Conservation (phyloP, 2,113 vertebrate species). For the Peucedramus taeniatus region DNA sequence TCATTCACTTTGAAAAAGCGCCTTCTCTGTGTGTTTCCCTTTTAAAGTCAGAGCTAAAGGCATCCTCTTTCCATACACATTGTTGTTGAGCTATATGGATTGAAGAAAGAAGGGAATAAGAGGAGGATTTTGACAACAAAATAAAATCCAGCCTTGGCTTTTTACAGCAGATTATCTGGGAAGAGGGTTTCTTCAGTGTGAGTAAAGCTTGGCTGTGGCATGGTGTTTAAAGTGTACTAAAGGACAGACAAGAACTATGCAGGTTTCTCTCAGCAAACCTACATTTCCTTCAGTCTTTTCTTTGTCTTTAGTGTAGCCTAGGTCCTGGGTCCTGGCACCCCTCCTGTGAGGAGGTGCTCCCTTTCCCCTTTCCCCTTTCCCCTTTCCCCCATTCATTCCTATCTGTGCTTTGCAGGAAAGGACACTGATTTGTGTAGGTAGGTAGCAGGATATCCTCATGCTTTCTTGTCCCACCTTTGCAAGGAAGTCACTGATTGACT, state of each 20-base stretch:
- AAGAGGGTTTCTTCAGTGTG: neutral
- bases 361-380: neutral
- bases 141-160: neutral
- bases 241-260: neutral
- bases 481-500: neutral
- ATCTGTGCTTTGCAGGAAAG: neutral
- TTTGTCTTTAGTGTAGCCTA: neutral
- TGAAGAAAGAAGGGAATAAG: neutral
- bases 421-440: neutral
- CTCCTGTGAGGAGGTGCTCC: neutral
- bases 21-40: neutral
- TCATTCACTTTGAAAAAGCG: neutral
- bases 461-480: neutral
- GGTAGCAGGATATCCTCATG: fast-evolving
- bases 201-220: neutral
- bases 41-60: conserved; percentile 2
- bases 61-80: neutral
- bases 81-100: neutral
- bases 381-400: neutral
- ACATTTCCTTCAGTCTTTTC: neutral
- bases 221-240: neutral
- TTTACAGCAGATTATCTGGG: neutral
- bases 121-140: neutral
- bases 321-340: neutral
- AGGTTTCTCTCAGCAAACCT: neutral